Base-by-base conservation (phyloP, 2,888 invertebrate species). In the Lasioglossum zephyrum region DNA sequence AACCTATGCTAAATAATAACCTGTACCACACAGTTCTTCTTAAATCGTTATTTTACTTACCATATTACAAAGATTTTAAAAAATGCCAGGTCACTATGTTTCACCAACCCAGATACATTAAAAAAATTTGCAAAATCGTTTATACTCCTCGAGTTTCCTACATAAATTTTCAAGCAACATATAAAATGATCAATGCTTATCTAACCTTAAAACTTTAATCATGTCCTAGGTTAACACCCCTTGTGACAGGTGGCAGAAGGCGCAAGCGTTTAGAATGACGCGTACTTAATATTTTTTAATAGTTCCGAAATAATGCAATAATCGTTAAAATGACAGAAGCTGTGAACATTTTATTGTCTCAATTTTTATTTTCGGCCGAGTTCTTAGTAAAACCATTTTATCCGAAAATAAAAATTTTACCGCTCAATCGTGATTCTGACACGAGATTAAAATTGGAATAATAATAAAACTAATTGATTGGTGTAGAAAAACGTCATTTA, bases 401-500 rank as follows among this genome's bases (percentile, higher is more conserved):
- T 22, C 31, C 1, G 4, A 4, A 49, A 49, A 18, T 26, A 77
- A 31, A 72, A 22, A 77, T 47, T 57, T 31, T 44, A 49, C 13
- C 2, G 11, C n/a, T n/a, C 16, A 13, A 39, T 66, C 18, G 36
- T 4, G 8, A 18, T 66, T 39, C 9, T 22, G 3, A 39, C 8
- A 44, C 18, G 5, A 36, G 49, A 47, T 60, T 39, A 39, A 53
- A 80, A 22, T 77, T 39, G 16, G 8, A 84, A 41, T 39, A 47
- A 81, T 9, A 77, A 84, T 77, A 73, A 60, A 72, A 81, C 49
- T 69, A 13, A 49, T 49, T 73, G 31, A 13, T 44, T 70, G 26
- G 13, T 81, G 76, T 85, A 86, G 76, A 73, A 86, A 86, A 86
- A 86, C 53, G 76, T 77, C 60, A 74, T 86, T 86, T 81, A 85